phyloP scores from a whole-genome alignment of 2,797 vertebrate species.

The Microctenopoma stevenorrisi region DNA sequence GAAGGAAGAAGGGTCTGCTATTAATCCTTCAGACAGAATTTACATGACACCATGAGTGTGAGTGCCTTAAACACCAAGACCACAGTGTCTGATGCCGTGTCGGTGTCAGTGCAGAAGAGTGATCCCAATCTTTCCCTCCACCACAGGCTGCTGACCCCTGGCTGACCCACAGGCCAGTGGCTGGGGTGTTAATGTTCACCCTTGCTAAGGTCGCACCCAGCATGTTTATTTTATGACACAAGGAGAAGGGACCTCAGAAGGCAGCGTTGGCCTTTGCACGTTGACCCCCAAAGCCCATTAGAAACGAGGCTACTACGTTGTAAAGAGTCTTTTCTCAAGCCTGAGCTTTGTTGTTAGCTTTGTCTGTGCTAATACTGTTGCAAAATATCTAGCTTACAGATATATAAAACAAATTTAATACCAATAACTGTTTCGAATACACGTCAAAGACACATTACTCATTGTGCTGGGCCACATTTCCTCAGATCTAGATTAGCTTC shows the following conservation, averaged over 20 bases:
- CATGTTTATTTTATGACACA: slow-evolving; percentile 79
- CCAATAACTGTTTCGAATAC: background rate
- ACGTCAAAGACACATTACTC: background rate
- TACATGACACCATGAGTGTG: slow-evolving; percentile 27
- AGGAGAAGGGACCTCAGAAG: slow-evolving; percentile 62
- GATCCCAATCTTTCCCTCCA: slow-evolving; percentile 57
- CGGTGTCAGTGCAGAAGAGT: slow-evolving; percentile 60
- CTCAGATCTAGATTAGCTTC: background rate
- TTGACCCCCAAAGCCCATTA: slow-evolving; percentile 65
- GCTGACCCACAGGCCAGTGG: slow-evolving; percentile 63
- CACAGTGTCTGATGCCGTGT: slow-evolving; percentile 36
- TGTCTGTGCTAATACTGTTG: background rate
- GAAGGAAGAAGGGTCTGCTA: background rate
- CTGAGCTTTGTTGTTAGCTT: slow-evolving; percentile 5
- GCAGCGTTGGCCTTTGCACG: slow-evolving; percentile 57
- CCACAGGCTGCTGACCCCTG: slow-evolving; percentile 70
- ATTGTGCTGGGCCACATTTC: background rate
- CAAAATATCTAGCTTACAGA: background rate
- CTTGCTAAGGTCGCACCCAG: slow-evolving; percentile 69
- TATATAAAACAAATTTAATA: background rate
- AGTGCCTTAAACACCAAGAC: slow-evolving; percentile 18
- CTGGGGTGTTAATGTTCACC: slow-evolving; percentile 81
- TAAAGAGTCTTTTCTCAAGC: slow-evolving; percentile 41
- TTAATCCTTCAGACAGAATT: slow-evolving; percentile 39
- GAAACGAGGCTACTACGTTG: slow-evolving; percentile 53